phyloP scores from a whole-genome alignment of 1,140 invertebrate genomes.

The Drosophila tropicalis region DNA sequence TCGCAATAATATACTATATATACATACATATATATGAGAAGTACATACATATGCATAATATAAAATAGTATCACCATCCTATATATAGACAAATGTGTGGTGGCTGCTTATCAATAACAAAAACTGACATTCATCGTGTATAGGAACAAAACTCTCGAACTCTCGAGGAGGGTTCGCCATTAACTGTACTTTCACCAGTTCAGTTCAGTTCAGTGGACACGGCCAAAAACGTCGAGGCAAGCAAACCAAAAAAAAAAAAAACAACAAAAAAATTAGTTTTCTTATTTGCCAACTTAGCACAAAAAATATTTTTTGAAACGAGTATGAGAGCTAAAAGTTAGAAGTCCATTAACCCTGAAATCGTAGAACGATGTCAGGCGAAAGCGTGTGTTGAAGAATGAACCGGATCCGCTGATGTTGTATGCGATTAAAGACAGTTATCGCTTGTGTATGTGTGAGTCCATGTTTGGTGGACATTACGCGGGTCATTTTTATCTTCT shows the following conservation, averaged over 20 bases:
- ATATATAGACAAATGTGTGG: constrained; percentile 8
- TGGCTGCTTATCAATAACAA: constrained; percentile 6
- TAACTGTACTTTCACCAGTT: constrained; percentile 16
- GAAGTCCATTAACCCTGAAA: constrained; percentile 12
- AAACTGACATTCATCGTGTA: constrained; percentile 5
- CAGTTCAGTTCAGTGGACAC: not conserved
- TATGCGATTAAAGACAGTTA: not conserved
- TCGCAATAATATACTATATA: not conserved
- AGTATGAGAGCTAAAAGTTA: not conserved
- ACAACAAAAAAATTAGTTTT: not conserved
- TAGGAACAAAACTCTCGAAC: not conserved
- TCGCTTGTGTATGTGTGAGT: not conserved
- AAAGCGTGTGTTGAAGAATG: not conserved
- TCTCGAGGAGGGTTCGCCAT: not conserved
- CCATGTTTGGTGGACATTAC: constrained; percentile 4
- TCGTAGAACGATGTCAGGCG: not conserved
- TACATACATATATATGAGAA: not conserved
- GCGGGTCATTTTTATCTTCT: not conserved
- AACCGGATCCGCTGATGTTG: not conserved
- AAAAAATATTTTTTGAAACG: not conserved
- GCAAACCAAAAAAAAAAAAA: too few species aligned
- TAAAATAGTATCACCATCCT: constrained; percentile 4
- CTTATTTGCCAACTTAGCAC: constrained; percentile 6
- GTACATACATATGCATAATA: too few species aligned
- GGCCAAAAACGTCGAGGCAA: not conserved